Conservation (phyloP, 2,888 invertebrate species). For the Mythimna loreyi region DNA sequence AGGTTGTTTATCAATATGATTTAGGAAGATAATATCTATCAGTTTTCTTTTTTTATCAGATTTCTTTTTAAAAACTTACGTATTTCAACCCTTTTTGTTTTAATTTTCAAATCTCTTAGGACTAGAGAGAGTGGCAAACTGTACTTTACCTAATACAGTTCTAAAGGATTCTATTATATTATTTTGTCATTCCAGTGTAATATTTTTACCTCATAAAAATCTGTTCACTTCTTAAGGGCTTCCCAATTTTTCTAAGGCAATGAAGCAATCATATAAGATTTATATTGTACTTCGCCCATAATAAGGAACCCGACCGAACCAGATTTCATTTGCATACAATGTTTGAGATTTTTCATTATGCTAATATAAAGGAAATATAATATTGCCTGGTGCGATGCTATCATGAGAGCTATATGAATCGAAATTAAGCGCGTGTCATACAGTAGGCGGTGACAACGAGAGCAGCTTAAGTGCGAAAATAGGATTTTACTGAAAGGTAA, state of each 20-base stretch:
- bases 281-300: conserved; percentile 24
- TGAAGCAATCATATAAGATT: conserved; percentile 27
- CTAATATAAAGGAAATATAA: conserved; percentile 36
- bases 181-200: not conserved
- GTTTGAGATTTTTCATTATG: conserved; percentile 45
- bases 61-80: not conserved
- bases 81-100: no score
- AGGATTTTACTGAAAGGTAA: no score
- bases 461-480: not conserved
- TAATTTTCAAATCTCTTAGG: no score
- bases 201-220: not conserved
- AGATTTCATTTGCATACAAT: conserved; percentile 44
- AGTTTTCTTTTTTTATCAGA: not conserved
- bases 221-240: not conserved
- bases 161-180: no score
- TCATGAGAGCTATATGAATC: conserved; percentile 14
- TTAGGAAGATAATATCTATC: not conserved
- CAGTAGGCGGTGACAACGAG: not conserved
- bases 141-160: no score
- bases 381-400: conserved; percentile 22
- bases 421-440: conserved; percentile 23
- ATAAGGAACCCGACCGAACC: conserved; percentile 21
- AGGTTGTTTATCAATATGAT: not conserved
- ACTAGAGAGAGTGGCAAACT: no score
- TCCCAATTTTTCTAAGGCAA: conserved; percentile 11